Base-by-base conservation (phyloP, 2,797 vertebrate species). In the Liasis olivaceus region DNA sequence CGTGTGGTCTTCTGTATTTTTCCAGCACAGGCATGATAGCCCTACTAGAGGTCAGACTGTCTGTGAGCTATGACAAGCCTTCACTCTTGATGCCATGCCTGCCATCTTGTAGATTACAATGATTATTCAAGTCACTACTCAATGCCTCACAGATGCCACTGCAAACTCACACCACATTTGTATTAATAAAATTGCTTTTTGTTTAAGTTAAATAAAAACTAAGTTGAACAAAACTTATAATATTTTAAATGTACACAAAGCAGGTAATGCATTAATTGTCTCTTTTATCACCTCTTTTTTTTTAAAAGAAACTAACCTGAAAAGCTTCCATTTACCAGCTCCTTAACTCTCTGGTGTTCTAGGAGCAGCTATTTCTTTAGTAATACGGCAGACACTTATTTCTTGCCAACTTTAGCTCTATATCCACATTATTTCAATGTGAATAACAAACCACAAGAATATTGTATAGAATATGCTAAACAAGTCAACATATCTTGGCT, bases 401-500 rank as follows among this genome's bases (percentile, higher is more conserved):
- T 60, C 6, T 58, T 93, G 64, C 81, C 81, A 81, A 89, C 31
- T 36, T 31, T 89, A 86, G 91, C 42, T 60, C 85, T 69, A 85
- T 47, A 66, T 56, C 89, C 88, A 72, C 28, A 77, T 90, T 92
- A 90, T 86, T 91, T 89, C 69, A 89, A 89, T 81, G 87, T 89
- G 87, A 86, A 87, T 77, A 89, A 77, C 89, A 89, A 93, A 91
- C n/a, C 42, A 87, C 24, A 56, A 72, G 22, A 51, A 62, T 56
- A 86, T 89, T 91, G 89, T 91, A 85, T 91, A 91, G 20, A 86
- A 58, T 54, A 89, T 72, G 22, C 58, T 91, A 85, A 93, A 89
- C n/a, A 56, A 66, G 66, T 81, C 90, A 89, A 72, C 81, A 20
- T 56, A 58, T 91, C 47, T 89, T 91, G 64, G 56, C 81, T 72